Conservation (phyloP, 35 echinoderm and acorn worm genomes). For the Apostichopus californicus region DNA sequence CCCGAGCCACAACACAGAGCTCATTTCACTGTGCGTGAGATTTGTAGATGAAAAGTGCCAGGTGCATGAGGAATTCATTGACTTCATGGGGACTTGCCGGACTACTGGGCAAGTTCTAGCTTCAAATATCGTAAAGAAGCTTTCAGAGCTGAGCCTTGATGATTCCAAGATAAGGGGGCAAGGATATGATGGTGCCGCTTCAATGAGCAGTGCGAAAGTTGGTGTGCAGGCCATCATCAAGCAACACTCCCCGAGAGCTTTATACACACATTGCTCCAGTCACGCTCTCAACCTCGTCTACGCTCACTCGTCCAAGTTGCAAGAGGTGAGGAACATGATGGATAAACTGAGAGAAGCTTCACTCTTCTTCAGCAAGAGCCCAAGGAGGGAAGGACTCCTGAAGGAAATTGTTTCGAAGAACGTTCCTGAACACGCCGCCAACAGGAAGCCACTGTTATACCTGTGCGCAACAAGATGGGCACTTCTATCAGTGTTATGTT, state of each 20-base stretch:
- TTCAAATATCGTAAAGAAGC: conserved; percentile 3
- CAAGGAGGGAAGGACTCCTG: conserved; percentile 14
- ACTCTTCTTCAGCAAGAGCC: neutral
- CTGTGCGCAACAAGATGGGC: conserved; percentile 34
- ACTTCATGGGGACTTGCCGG: conserved; percentile 33
- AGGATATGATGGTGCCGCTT: conserved; percentile 11
- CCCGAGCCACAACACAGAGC: conserved; percentile 18
- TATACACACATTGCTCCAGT: neutral
- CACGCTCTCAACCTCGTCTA: neutral
- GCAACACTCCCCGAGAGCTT: neutral
- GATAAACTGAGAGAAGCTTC: neutral
- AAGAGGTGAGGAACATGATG: neutral
- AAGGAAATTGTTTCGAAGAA: neutral
- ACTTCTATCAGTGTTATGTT: conserved; percentile 2
- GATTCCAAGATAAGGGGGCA: neutral
- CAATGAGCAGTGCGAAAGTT: conserved; percentile 4
- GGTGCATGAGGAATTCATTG: conserved; percentile 25
- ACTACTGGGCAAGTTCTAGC: conserved; percentile 20
- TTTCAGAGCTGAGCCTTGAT: neutral
- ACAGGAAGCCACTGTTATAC: neutral
- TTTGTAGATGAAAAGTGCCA: conserved; percentile 31
- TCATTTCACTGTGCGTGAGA: conserved; percentile 25
- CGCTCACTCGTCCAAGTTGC: neutral
- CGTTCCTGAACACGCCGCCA: neutral
- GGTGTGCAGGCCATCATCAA: neutral